Evolutionary conservation across 2,797 vertebrate species (phyloP), one percentile per base, ranked within the genome.

Genomic region (Tolypeutes matacus): DNA sequence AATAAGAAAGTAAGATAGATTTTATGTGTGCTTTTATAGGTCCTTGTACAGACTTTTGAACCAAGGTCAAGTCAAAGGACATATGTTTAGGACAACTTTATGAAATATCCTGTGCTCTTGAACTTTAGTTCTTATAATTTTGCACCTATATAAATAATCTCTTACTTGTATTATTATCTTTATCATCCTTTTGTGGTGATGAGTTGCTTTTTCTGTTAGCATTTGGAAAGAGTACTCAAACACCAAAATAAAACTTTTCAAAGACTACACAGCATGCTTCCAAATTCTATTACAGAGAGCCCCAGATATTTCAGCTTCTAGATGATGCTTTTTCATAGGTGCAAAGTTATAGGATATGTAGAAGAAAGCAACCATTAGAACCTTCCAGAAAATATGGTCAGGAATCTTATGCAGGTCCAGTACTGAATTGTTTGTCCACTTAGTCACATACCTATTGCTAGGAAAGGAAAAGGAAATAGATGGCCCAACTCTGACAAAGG

Each of bases 41-140:
- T 83, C 80, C 78, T 93, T 86, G 20, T 29, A 51, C 31, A 91
- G 91, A 89, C 70, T 94, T 46, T 46, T 86, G 64, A 92, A 94
- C 58, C 70, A 64, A 85, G 85, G 64, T 91, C 84, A 96, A 92
- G 83, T 92, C 86, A 96, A 77, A 86, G 46, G 94, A 86, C 75
- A 46, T 42, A 12, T 42, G 62, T 77, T 70, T 75, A 76, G 86
- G 72, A 56, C 60, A 62, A 69, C 82, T 60, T 81, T 53, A 64
- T 80, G 80, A 76, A 93, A 90, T 64, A 62, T 51, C 39, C 49
- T 94, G 17, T 83, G 82, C 60, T 97, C 75, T 84, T 86, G 62
- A 95, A 69, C 76, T 92, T 95, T 60, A 93, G 20, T 91, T 91
- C 85, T 97, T 94, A 73, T 53, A 82, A 89, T 87, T 96, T 96